phyloP scores from a whole-genome alignment of 2,113 vertebrate species.

The Trogon melanurus region DNA sequence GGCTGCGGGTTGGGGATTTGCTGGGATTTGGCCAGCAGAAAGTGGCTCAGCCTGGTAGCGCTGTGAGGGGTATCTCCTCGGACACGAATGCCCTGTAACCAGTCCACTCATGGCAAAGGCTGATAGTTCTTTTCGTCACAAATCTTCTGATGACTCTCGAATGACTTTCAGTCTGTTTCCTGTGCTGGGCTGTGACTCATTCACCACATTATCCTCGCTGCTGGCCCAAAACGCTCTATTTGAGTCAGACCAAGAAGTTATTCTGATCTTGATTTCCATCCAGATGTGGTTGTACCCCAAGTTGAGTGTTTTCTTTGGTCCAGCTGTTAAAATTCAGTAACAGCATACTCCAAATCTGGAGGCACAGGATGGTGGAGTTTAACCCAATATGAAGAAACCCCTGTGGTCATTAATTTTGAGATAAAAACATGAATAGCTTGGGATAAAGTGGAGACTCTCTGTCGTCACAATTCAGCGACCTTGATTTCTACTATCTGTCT shows the following conservation, averaged over 20 bases:
- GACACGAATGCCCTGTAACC: not conserved
- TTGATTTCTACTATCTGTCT: not conserved
- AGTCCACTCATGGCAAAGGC: not conserved
- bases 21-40: not conserved
- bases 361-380: not conserved
- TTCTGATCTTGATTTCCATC: not conserved
- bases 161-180: not conserved
- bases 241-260: not conserved
- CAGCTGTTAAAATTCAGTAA: not conserved
- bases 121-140: not conserved
- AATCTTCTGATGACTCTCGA: not conserved
- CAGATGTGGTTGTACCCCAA: not conserved
- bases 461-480: not conserved
- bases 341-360: not conserved
- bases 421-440: not conserved
- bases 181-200: not conserved
- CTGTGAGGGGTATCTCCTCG: not conserved
- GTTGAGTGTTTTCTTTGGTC: fast-evolving
- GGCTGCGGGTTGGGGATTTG: not conserved
- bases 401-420: not conserved
- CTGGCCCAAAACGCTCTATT: not conserved
- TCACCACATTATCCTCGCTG: not conserved
- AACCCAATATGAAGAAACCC: not conserved
- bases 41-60: not conserved
- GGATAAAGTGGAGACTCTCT: not conserved